These are phyloP conservation scores for Dunckerocampus dactyliophorus DNA, from an alignment of 2,113 vertebrate species.

Conservation along the genomic window DNA sequence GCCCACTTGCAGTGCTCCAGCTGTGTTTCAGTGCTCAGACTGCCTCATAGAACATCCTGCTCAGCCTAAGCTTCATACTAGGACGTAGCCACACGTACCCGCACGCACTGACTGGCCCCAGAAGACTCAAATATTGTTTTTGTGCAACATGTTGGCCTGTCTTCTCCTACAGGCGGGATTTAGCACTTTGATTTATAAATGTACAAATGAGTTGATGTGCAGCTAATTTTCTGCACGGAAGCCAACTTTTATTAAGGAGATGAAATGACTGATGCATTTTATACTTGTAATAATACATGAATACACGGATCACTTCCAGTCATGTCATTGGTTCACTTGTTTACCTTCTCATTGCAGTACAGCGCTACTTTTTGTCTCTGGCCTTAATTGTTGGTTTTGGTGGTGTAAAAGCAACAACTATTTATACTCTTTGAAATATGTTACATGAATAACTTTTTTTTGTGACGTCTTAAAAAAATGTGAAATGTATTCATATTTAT, in stretches of 20 bases:
- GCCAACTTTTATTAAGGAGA: slow-evolving; percentile 11
- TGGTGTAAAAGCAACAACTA: slow-evolving; percentile 65
- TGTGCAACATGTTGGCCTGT: background rate
- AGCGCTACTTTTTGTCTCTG: slow-evolving; percentile 30
- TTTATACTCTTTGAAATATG: slow-evolving; percentile 58
- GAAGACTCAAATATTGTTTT: slow-evolving; percentile 6
- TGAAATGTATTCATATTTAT: slow-evolving; percentile 71
- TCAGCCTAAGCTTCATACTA: background rate
- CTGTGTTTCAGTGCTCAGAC: background rate
- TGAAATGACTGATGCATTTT: slow-evolving; percentile 12
- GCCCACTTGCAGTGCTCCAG: background rate
- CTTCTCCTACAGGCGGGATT: background rate
- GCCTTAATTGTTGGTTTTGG: slow-evolving; percentile 53
- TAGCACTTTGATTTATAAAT: slow-evolving; percentile 41
- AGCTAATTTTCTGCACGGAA: slow-evolving; percentile 12
- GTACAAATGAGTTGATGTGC: background rate
- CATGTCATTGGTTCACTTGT: slow-evolving; percentile 12
- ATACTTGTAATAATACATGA: slow-evolving; percentile 6
- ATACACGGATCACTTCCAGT: slow-evolving; percentile 13
- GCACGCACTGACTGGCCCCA: slow-evolving; percentile 27
- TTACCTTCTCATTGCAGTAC: slow-evolving; percentile 7
- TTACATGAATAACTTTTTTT: slow-evolving; percentile 45
- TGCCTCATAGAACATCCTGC: slow-evolving; percentile 16
- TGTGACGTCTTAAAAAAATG: slow-evolving; percentile 63
- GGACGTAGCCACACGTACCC: background rate